These are phyloP conservation scores for Dryococelus australis DNA, from an alignment of 2,888 invertebrate species.

Conservation along the genomic window DNA sequence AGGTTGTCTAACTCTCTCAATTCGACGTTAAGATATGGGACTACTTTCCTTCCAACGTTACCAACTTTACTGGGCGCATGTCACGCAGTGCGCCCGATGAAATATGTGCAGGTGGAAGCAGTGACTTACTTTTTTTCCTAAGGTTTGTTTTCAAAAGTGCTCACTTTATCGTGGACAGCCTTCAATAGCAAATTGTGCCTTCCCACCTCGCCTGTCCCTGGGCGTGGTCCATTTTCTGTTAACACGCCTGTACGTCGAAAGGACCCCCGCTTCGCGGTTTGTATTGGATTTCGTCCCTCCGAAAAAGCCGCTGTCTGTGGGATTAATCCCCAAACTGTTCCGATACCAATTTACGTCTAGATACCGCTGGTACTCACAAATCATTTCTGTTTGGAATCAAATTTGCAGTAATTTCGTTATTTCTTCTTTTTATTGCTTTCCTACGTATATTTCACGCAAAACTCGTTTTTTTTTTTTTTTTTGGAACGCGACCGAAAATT, in stretches of 20 bases:
- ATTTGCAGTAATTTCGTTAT: slow-evolving; percentile 16
- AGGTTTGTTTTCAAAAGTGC: too few relatives aligned
- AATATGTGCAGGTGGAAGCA: too few relatives aligned
- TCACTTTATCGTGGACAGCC: too few relatives aligned
- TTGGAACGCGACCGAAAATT: background rate
- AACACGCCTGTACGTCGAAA: background rate
- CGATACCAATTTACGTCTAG: slow-evolving; percentile 10
- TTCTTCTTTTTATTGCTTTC: background rate
- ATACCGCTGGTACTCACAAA: background rate
- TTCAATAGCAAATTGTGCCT: too few relatives aligned
- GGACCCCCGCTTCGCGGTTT: background rate
- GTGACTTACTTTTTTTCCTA: too few relatives aligned
- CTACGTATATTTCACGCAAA: background rate
- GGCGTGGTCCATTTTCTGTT: too few relatives aligned
- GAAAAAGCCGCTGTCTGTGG: background rate
- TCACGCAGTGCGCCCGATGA: too few relatives aligned
- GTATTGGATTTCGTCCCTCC: background rate
- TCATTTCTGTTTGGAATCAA: slow-evolving; percentile 10
- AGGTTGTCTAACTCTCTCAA: too few relatives aligned
- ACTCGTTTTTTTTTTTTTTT: background rate
- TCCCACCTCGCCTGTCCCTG: too few relatives aligned
- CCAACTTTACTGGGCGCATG: too few relatives aligned
- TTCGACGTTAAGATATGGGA: too few relatives aligned
- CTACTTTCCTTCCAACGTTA: too few relatives aligned
- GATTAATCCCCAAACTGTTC: slow-evolving; percentile 9